Percentiles rank a stretch among this genome's conserved stretches.
Conservation (phyloP, 2,797 vertebrate genomes). For the Tenualosa ilisha region DNA sequence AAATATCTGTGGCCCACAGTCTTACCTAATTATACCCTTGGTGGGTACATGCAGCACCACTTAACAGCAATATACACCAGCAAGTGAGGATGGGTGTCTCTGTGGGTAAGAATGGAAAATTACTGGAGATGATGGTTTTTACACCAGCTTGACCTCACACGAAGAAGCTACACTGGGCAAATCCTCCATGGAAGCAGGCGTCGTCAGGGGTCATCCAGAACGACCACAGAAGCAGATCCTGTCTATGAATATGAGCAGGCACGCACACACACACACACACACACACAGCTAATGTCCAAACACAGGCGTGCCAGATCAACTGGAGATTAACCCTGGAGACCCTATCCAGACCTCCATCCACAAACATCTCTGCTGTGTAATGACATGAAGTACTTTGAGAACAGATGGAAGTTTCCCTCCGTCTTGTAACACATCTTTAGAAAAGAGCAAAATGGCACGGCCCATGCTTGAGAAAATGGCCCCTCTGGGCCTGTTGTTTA, state of each 20-base stretch:
- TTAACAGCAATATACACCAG: neutral
- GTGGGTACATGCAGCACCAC: neutral
- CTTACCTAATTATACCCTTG: neutral
- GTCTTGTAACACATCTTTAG: neutral
- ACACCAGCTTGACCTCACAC: neutral
- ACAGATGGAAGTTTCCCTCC: neutral
- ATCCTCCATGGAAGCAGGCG: neutral
- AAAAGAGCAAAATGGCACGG: neutral
- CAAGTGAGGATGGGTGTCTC: neutral
- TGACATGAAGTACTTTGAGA: conserved; percentile 5
- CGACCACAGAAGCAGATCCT: conserved; percentile 4
- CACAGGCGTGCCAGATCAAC: conserved; percentile 28
- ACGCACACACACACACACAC: neutral
- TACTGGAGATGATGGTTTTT: neutral
- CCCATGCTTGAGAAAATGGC: neutral
- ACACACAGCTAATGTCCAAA: conserved; percentile 36
- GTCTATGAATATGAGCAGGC: neutral
- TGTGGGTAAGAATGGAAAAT: neutral
- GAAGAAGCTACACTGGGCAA: neutral
- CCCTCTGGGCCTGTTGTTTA: neutral
- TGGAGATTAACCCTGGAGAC: conserved; percentile 41
- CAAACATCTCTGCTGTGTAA: conserved; percentile 39
- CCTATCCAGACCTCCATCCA: conserved; percentile 45
- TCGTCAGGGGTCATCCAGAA: neutral
- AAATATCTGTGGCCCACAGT: conserved; percentile 1